Conservation (phyloP, 2,888 invertebrate species). For the Carterocephalus palaemon region DNA sequence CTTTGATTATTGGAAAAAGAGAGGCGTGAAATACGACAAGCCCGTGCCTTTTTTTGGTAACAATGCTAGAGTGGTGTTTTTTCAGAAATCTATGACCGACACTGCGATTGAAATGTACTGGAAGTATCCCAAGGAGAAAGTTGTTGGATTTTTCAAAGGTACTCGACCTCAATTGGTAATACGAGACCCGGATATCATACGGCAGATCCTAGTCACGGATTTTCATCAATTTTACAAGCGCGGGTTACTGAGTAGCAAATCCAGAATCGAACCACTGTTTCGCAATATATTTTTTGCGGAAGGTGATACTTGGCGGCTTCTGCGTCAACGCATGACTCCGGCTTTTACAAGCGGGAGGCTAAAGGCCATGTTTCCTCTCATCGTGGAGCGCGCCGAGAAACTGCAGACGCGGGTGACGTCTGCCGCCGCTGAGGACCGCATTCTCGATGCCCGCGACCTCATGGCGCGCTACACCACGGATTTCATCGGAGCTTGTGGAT, state of each 20-base stretch:
- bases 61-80: constrained; percentile 35
- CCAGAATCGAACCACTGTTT: constrained; percentile 50
- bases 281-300: constrained; percentile 56
- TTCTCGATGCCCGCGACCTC: constrained; percentile 51
- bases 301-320: constrained; percentile 56
- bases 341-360: constrained; percentile 59
- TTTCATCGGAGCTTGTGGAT: constrained; percentile 34
- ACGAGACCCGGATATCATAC: constrained; percentile 48
- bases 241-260: constrained; percentile 40
- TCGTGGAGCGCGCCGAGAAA: constrained; percentile 50
- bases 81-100: constrained; percentile 41
- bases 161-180: constrained; percentile 44
- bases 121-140: constrained; percentile 49
- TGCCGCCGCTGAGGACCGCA: constrained; percentile 35
- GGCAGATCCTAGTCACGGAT: constrained; percentile 44
- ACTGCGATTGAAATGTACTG: constrained; percentile 42
- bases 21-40: constrained; percentile 49
- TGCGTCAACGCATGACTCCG: constrained; percentile 58
- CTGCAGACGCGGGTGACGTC: constrained; percentile 42
- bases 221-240: constrained; percentile 47
- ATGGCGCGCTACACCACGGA: constrained; percentile 43
- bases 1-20: constrained; percentile 46
- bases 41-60: constrained; percentile 45
- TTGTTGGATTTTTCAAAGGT: constrained; percentile 49
- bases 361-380: constrained; percentile 58